These are phyloP conservation scores for Thalassarche chlororhynchos DNA, from an alignment of 2,113 vertebrate species.

Conservation along the genomic window DNA sequence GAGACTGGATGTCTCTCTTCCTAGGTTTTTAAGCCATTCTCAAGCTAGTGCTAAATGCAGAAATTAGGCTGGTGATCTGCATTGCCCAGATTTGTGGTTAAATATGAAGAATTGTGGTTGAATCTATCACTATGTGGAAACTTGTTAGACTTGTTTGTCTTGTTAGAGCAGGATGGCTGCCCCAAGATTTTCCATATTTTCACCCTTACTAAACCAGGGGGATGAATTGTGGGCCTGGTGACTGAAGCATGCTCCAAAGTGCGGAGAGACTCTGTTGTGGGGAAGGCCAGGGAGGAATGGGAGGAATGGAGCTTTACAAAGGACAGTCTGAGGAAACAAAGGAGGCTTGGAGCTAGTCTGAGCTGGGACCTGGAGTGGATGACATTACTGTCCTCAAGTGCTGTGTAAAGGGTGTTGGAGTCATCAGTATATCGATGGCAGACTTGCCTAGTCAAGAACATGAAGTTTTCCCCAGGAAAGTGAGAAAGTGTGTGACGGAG, in stretches of 20 bases:
- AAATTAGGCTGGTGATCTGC: not conserved
- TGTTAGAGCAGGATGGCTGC: not conserved
- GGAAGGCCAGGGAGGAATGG: not conserved
- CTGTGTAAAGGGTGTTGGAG: not conserved
- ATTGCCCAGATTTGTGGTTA: not conserved
- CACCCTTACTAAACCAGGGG: not conserved
- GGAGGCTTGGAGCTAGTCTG: not conserved
- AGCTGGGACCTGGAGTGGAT: not conserved
- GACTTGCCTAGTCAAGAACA: not conserved
- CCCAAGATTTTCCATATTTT: not conserved
- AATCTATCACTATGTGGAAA: not conserved
- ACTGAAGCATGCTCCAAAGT: not conserved
- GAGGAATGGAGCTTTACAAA: not conserved
- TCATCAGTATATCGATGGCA: accelerated
- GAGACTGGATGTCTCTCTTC: not conserved
- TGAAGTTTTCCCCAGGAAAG: not conserved
- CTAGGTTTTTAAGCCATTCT: not conserved
- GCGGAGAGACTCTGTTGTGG: not conserved
- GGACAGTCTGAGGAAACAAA: not conserved
- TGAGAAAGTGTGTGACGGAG: not conserved
- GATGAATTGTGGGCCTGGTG: not conserved
- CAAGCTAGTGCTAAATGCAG: not conserved
- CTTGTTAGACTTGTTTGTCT: not conserved
- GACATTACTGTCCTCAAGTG: not conserved
- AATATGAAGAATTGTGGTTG: not conserved